A percentile compares a stretch with the other conserved stretches of the same genome.
These are phyloP conservation scores for Philereme vetulata DNA, from an alignment of 2,888 invertebrate species.

Conservation along the genomic window DNA sequence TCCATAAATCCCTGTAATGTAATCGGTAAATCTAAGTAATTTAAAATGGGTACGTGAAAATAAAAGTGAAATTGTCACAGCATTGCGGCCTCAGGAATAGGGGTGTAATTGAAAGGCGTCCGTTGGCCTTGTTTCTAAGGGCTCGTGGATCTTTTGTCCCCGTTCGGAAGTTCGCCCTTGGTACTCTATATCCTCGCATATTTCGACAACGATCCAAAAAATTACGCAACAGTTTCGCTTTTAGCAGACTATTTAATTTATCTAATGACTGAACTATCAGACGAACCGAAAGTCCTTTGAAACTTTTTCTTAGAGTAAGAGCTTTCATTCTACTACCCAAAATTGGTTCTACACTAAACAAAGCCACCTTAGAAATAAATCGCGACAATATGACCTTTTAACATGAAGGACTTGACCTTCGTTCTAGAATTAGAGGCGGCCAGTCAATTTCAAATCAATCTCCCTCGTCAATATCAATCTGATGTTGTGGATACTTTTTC, in stretches of 20 bases:
- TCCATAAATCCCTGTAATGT: neutral
- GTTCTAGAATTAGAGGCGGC: constrained; percentile 35
- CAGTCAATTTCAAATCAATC: constrained; percentile 45
- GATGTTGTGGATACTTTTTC: constrained; percentile 27
- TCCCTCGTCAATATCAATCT: constrained; percentile 42
- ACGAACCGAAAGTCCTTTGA: constrained; percentile 14
- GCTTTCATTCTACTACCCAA: constrained; percentile 6
- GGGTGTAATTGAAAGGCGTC: constrained; percentile 45
- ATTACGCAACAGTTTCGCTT: constrained; percentile 28
- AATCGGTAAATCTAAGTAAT: constrained; percentile 28
- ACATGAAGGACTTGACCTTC: constrained; percentile 35
- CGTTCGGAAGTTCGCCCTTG: constrained; percentile 43
- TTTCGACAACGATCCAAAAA: constrained; percentile 41
- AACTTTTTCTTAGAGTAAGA: constrained; percentile 12
- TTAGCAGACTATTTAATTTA: constrained; percentile 24
- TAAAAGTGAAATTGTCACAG: constrained; percentile 40
- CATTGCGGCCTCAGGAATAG: constrained; percentile 36
- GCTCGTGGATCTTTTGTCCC: constrained; percentile 53
- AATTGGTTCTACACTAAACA: constrained; percentile 2
- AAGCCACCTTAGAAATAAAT: constrained; percentile 7
- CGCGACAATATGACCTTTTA: constrained; percentile 19
- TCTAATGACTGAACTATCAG: constrained; percentile 13
- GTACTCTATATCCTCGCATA: constrained; percentile 42
- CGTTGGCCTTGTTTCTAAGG: constrained; percentile 44
- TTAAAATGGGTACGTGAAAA: constrained; percentile 28